A percentile compares a stretch with the other conserved stretches of the same genome.
Conservation (phyloP, 2,113 vertebrate species). For the Corythoichthys intestinalis region DNA sequence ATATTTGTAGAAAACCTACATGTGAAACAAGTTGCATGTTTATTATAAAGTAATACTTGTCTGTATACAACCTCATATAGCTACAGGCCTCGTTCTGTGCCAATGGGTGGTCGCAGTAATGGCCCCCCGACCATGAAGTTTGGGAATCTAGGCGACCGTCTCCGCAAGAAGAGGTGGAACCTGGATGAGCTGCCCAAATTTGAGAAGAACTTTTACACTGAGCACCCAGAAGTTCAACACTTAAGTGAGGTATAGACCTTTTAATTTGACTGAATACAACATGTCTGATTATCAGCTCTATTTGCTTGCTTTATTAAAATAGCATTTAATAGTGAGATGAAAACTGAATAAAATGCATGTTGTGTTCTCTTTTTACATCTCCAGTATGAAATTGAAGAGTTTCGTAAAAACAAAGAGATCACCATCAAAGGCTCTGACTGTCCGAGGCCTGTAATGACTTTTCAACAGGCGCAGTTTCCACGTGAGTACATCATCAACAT, state of each 20-base stretch:
- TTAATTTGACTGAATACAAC: neutral
- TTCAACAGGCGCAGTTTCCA: slow-evolving; percentile 93
- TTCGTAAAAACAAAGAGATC: slow-evolving; percentile 90
- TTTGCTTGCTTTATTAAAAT: neutral
- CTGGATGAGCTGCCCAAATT: slow-evolving; percentile 92
- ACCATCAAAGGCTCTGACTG: slow-evolving; percentile 86
- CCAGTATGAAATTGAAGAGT: slow-evolving; percentile 89
- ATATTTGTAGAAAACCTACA: too few species aligned
- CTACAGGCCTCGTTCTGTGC: slow-evolving; percentile 71
- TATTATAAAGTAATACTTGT: neutral
- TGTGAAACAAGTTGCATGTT: neutral
- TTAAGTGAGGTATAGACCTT: slow-evolving; percentile 76
- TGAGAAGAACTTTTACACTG: slow-evolving; percentile 96
- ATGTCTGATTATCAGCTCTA: neutral
- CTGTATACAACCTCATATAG: slow-evolving; percentile 17
- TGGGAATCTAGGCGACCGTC: slow-evolving; percentile 92
- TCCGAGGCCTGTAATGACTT: slow-evolving; percentile 83
- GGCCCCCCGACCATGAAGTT: slow-evolving; percentile 87
- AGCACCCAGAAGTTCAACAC: slow-evolving; percentile 85
- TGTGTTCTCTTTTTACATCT: neutral
- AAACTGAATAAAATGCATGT: neutral
- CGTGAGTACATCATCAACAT: slow-evolving; percentile 75
- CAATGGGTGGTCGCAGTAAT: slow-evolving; percentile 53
- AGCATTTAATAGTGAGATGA: neutral
- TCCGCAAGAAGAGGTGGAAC: slow-evolving; percentile 96